Base-by-base conservation (phyloP, 2,888 invertebrate genomes). In the Uropetala carovei region DNA sequence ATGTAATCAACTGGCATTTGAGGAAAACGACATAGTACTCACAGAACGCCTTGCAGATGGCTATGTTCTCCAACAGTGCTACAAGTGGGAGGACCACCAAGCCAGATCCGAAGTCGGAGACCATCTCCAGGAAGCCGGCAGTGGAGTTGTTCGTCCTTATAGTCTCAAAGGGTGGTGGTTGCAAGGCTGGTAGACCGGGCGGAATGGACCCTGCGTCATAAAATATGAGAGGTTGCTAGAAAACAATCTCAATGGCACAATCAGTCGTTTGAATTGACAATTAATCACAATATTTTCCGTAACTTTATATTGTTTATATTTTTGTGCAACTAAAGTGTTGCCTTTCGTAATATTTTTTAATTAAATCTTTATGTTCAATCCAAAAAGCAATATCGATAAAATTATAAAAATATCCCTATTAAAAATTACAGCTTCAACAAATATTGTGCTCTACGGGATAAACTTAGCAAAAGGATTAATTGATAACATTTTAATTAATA, bases 31-130 rank as follows among this genome's bases (percentile, higher is more conserved):
- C 43, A 43, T 43, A 43, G 92, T 18, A 95, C 96, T 96, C 95
- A 97, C 98, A 97, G 95, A 99, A 99, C 57, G 98, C 98, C 95
- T 99, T 99, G 95, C 98, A 99, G 94, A 99, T 98, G 27, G 99
- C 98, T 93, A 99, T 98, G 94, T 98, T 98, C 95, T 99, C 99
- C 95, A 99, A 96, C 68, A 99, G 95, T 27, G 98, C 98, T 94
- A 99, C 97, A 58, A 99, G 95, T 0, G 99, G 98, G 91, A 99
- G 96, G 43, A 99, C 98, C 92, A 98, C 95, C 92, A 99, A 95
- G 57, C 98, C 98, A 60, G 98, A 97, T 91, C 98, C 98, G 94
- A 99, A 96, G 95, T 97, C 97, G 93, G 97, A 96, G 91, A 97
- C 95, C 97, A 98, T 98, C 84, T 98, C 97, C 64, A 93, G 93